Conservation (phyloP, 2,797 vertebrate genomes). For the Dryobates pubescens region DNA sequence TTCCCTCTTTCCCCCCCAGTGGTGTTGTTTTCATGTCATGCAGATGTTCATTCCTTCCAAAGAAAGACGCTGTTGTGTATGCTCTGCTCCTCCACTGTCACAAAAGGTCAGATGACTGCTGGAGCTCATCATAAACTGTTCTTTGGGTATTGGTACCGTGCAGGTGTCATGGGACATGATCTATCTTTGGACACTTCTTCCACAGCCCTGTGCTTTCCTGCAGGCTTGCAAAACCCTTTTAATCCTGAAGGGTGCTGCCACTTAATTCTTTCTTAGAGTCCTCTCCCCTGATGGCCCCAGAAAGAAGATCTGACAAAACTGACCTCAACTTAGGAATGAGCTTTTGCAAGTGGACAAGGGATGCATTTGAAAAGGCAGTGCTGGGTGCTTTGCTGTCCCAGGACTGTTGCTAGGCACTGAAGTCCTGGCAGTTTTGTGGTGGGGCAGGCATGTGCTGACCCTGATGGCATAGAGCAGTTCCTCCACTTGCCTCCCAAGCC, state of each 20-base stretch:
- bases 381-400: background rate
- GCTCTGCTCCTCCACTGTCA: background rate
- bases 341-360: accelerated
- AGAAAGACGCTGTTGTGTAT: constrained; percentile 18
- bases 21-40: background rate
- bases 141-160: background rate
- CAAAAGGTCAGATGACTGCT: background rate
- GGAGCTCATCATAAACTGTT: background rate
- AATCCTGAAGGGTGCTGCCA: background rate
- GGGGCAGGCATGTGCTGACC: background rate
- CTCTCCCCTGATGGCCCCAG: background rate
- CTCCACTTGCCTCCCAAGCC: no score
- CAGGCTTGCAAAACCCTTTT: background rate
- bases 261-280: background rate
- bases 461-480: background rate
- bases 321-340: background rate
- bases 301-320: background rate
- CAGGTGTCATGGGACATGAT: background rate
- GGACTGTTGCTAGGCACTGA: background rate
- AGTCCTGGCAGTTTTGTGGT: no score
- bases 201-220: background rate
- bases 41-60: constrained; percentile 4
- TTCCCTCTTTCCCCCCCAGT: background rate
- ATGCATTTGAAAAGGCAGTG: background rate
- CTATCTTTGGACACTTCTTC: background rate